A percentile compares a stretch with the other conserved stretches of the same genome.
Conservation (phyloP, 2,113 vertebrate genomes). For the Psophia crepitans region DNA sequence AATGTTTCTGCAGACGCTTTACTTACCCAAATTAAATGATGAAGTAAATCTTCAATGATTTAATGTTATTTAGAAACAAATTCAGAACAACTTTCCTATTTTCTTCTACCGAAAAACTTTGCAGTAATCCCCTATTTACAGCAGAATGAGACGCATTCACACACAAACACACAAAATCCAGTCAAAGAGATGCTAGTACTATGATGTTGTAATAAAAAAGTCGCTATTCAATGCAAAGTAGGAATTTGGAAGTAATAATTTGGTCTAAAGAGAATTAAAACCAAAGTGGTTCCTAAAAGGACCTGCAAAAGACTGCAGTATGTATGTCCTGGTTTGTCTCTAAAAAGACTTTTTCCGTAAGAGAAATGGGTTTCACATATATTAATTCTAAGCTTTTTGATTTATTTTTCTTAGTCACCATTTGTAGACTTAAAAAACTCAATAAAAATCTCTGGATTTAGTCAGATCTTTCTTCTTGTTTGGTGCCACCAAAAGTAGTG, state of each 20-base stretch:
- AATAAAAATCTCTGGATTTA: background rate
- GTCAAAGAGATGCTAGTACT: background rate
- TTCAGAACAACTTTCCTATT: background rate
- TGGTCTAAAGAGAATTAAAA: background rate
- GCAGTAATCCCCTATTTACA: background rate
- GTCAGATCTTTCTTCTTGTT: background rate
- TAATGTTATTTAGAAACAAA: background rate
- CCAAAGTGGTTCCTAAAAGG: background rate
- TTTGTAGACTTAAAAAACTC: background rate
- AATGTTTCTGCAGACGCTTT: background rate
- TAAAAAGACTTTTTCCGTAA: background rate
- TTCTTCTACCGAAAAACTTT: background rate
- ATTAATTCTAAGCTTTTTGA: background rate
- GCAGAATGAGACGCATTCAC: background rate
- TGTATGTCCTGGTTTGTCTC: fast-evolving
- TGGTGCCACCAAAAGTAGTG: background rate
- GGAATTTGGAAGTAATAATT: background rate
- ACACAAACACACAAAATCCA: background rate
- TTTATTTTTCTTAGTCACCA: background rate
- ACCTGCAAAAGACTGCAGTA: background rate
- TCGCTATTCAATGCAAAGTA: background rate
- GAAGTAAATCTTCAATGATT: fast-evolving
- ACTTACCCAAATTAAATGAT: background rate
- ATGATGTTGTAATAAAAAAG: background rate
- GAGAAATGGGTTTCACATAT: background rate